phyloP scores from a whole-genome alignment of 1,140 invertebrate genomes.

The Lineus longissimus region DNA sequence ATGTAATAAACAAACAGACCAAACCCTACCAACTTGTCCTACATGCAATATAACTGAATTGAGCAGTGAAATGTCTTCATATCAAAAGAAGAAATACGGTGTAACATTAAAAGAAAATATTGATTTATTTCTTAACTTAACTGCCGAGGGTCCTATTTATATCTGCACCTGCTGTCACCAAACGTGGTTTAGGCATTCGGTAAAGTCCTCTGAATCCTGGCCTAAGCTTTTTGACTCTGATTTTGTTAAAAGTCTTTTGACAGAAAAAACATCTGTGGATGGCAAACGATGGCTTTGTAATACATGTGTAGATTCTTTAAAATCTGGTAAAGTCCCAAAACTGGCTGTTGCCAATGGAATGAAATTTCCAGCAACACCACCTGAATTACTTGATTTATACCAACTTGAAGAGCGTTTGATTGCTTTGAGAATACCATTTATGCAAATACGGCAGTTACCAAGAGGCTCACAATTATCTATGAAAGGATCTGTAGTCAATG shows the following conservation, averaged over 20 bases:
- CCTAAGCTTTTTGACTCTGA: not conserved
- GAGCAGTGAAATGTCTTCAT: no score
- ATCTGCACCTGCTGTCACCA: conserved; percentile 21
- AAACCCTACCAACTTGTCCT: no score
- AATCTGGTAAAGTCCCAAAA: conserved; percentile 13
- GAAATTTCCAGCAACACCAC: conserved; percentile 17
- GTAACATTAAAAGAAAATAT: no score
- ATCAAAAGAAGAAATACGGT: no score
- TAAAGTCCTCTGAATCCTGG: not conserved
- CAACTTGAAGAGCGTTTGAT: conserved; percentile 22
- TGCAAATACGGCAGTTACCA: conserved; percentile 22
- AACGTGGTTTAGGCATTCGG: conserved; percentile 21
- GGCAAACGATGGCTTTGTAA: conserved; percentile 17
- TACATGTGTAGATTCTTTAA: conserved; percentile 15
- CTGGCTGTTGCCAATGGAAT: conserved; percentile 18
- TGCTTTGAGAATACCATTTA: conserved; percentile 24
- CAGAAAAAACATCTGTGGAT: conserved; percentile 8
- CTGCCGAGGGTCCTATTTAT: not conserved
- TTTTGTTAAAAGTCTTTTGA: not conserved
- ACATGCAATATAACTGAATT: no score
- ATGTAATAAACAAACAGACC: no score
- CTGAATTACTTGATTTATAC: conserved; percentile 16
- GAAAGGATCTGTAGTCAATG: conserved; percentile 24
- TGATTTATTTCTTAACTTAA: not conserved
- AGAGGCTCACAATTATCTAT: conserved; percentile 17